phyloP scores from a whole-genome alignment of 2,797 vertebrate species.

The Myotis pilosus region DNA sequence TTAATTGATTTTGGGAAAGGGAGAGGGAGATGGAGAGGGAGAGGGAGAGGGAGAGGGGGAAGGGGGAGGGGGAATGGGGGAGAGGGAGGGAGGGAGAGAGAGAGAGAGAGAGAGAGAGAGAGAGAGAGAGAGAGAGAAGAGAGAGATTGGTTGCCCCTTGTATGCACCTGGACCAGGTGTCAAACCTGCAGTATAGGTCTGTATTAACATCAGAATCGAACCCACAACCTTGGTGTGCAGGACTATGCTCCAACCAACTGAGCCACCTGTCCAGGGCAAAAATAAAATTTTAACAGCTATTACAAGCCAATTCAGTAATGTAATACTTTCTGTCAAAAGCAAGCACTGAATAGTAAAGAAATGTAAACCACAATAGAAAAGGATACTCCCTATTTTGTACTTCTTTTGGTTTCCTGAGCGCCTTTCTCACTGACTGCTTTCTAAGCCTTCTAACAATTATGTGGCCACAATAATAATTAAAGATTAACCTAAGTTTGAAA shows the following conservation, averaged over 20 bases:
- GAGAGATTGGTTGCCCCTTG: neutral
- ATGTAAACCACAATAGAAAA: neutral
- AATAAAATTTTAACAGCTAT: conserved; percentile 5
- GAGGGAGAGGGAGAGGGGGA: too few species aligned
- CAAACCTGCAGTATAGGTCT: neutral
- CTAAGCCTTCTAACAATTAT: neutral
- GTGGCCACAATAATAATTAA: neutral
- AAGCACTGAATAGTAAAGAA: neutral
- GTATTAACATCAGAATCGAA: neutral
- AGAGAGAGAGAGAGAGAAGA: too few species aligned
- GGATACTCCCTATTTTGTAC: neutral
- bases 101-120: too few species aligned
- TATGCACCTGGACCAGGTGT: neutral
- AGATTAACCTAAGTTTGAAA: neutral
- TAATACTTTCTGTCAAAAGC: neutral
- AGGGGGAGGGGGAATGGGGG: too few species aligned
- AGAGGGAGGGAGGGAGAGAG: accelerated
- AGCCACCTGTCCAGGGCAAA: neutral
- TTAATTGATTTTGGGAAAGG: neutral
- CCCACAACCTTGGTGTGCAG: neutral
- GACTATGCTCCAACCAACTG: neutral
- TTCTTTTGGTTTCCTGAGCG: neutral
- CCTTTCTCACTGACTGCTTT: neutral
- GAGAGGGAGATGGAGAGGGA: too few species aligned
- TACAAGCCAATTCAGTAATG: neutral